Percentiles rank a stretch among this genome's conserved stretches.
Evolutionary conservation across 2,888 invertebrate species (phyloP).

Genomic region (Polietes domitor): DNA sequence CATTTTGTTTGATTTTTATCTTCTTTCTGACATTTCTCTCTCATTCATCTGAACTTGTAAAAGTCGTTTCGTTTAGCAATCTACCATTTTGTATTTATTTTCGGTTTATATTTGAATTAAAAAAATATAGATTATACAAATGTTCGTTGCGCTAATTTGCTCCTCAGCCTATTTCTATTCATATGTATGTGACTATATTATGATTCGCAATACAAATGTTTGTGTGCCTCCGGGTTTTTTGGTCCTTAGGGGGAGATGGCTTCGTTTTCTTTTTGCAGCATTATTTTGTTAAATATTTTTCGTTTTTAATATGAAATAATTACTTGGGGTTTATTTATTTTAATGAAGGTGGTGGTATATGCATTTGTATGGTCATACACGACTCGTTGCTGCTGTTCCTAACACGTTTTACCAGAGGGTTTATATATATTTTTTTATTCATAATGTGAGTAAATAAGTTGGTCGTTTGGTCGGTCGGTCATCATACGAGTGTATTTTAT

Average conservation of each 20-base stretch:
- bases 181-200: not conserved
- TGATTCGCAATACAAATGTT: too few species aligned
- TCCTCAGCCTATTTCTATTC: not conserved
- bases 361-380: not conserved
- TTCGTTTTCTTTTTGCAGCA: not conserved
- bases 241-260: not conserved
- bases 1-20: too few species aligned
- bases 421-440: not conserved
- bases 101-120: too few species aligned
- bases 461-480: not conserved
- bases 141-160: too few species aligned
- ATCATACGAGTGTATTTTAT: not conserved
- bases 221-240: not conserved
- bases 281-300: conserved; percentile 13
- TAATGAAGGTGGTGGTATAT: conserved; percentile 48
- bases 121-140: too few species aligned
- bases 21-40: too few species aligned
- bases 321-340: conserved; percentile 61
- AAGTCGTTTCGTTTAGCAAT: too few species aligned
- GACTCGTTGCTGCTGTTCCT: not conserved
- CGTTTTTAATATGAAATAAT: conserved; percentile 63
- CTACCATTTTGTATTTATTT: too few species aligned
- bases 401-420: not conserved
- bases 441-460: not conserved
- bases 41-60: too few species aligned